These are phyloP conservation scores for Zaprionus nigranus DNA, from an alignment of 1,140 invertebrate species.

Conservation along the genomic window DNA sequence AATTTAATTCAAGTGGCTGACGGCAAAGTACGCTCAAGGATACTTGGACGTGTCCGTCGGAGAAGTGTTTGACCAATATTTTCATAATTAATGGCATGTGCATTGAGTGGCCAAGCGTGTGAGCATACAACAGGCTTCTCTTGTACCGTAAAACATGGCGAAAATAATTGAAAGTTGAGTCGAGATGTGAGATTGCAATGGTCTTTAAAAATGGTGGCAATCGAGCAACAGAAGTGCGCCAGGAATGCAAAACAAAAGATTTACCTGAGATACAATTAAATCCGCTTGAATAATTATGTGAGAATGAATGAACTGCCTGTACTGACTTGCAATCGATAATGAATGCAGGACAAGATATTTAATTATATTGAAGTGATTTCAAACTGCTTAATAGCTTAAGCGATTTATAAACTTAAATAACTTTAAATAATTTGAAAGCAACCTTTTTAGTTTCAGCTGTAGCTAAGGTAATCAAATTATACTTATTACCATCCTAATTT, in stretches of 20 bases:
- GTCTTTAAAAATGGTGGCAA: background rate
- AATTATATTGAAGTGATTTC: no score
- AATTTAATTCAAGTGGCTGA: slow-evolving; percentile 69
- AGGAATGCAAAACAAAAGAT: background rate
- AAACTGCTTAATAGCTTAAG: no score
- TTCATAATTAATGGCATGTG: slow-evolving; percentile 75
- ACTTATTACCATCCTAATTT: background rate
- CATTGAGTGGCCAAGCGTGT: slow-evolving; percentile 50
- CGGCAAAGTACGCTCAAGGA: slow-evolving; percentile 37
- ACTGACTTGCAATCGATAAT: no score
- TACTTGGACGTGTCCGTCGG: slow-evolving; percentile 27
- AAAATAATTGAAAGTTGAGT: slow-evolving; percentile 63
- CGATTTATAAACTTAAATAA: no score
- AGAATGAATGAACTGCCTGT: no score
- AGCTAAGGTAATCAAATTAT: background rate
- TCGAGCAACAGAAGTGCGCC: background rate
- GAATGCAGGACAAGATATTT: no score
- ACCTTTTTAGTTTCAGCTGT: background rate
- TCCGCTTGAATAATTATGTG: background rate
- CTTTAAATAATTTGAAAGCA: background rate
- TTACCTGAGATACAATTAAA: slow-evolving; percentile 18
- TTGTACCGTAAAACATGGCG: background rate
- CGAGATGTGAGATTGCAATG: background rate
- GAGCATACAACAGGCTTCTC: slow-evolving; percentile 23
- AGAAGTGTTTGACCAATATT: slow-evolving; percentile 73